These are phyloP conservation scores for Diadema setosum DNA, from an alignment of 35 echinoderm and acorn worm species.

Conservation along the genomic window DNA sequence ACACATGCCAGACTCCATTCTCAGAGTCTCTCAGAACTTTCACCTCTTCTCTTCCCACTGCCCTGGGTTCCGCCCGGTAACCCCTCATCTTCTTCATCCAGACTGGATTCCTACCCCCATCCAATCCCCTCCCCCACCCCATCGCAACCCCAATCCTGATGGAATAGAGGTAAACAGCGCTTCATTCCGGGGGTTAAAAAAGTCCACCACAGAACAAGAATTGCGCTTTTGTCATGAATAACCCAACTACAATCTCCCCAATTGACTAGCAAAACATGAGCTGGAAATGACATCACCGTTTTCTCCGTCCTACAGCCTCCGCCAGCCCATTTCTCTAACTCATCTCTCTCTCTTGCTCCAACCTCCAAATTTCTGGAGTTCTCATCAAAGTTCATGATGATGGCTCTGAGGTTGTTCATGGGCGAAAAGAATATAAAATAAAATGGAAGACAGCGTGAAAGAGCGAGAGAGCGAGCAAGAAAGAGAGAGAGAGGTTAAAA, in stretches of 20 bases:
- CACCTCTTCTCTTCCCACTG: not conserved
- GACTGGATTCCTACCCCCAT: no score
- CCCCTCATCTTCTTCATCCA: not conserved
- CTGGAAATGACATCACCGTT: not conserved
- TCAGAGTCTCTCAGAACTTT: not conserved
- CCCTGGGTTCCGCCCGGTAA: not conserved
- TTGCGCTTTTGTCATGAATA: conserved; percentile 19
- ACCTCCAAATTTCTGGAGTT: not conserved
- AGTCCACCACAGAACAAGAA: conserved; percentile 18
- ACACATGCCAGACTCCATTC: not conserved
- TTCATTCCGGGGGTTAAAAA: no score
- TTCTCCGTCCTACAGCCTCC: not conserved
- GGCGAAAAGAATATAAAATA: no score
- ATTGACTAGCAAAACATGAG: not conserved
- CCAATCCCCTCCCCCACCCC: no score
- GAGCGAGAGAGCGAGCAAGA: no score
- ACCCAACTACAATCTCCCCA: not conserved
- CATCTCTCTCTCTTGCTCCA: not conserved
- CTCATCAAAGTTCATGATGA: not conserved
- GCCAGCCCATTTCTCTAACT: not conserved
- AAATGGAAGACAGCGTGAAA: no score
- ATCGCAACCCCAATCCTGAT: no score
- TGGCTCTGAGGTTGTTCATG: not conserved
- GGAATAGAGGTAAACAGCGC: no score
- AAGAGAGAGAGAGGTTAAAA: no score